Conservation (phyloP, 2,888 invertebrate species). For the Xanthorhoe designata region DNA sequence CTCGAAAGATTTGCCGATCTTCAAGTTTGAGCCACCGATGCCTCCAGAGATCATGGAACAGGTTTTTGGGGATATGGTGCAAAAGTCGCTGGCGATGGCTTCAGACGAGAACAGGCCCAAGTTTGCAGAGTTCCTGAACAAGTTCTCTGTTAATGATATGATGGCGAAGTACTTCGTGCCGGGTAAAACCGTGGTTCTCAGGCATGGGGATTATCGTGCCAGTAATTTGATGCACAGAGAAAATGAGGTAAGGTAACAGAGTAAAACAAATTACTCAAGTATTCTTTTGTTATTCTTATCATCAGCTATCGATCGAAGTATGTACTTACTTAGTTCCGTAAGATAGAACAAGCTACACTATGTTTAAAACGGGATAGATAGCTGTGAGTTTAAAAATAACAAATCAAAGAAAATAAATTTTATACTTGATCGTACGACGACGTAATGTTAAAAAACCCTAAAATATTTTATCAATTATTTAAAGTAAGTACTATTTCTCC, state of each 20-base stretch:
- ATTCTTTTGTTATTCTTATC: no score
- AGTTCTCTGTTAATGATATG: background rate
- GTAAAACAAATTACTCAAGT: no score
- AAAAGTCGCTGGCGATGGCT: conserved; percentile 15
- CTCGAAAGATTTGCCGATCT: background rate
- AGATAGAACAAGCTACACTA: no score
- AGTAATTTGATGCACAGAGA: conserved; percentile 52
- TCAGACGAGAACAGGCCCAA: conserved; percentile 25
- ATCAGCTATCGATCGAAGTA: no score
- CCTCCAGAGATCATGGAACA: background rate
- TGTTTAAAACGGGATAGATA: no score
- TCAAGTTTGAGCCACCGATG: conserved; percentile 16
- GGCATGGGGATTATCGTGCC: conserved; percentile 47
- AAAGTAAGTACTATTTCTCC: background rate
- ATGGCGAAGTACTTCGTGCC: conserved; percentile 22
- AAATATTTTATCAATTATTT: no score
- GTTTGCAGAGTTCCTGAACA: conserved; percentile 20
- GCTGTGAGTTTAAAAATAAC: no score
- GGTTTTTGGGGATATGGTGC: conserved; percentile 11
- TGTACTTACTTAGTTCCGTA: no score
- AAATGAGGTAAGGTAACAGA: conserved; percentile 38
- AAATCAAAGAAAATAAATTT: no score
- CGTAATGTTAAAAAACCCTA: no score
- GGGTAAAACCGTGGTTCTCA: conserved; percentile 16
- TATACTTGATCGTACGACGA: no score